Base-by-base conservation (phyloP, 2,113 vertebrate genomes). In the Microcebus ravelobensis region DNA sequence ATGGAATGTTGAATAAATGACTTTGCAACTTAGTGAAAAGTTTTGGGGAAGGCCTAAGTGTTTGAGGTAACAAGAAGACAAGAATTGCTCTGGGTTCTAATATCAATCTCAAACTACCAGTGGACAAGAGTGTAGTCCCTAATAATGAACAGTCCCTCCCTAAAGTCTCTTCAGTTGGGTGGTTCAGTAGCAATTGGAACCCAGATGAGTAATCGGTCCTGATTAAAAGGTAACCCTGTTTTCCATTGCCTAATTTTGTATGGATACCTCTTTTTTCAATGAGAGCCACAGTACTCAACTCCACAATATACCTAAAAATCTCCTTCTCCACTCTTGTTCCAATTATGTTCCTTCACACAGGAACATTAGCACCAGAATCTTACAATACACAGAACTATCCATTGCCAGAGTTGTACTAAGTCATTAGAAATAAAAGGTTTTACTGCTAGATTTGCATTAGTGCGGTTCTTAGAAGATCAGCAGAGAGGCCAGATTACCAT, bases 401-500 rank as follows among this genome's bases (percentile, higher is more conserved):
- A 81, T 15, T 31, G 67, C 7, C 70, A 76, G 45, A 89, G 50
- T 48, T 27, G 12, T 17, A 45, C 29, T 34, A 80, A 73, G 18
- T 70, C 73, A n/a, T 59, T 70, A 79, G 48, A 81, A 94, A 82
- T 20, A n/a, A 61, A 93, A 82, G 25, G 13, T 31, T 87, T 92
- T 67, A 82, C 88, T 87, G 65, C 10, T 10, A 86, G 55, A 25
- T 55, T 57, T 36, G 29, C 57, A 68, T 27, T 76, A 77, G 27
- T 17, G 31, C 81, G 34, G 14, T 74, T 90, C 90, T 90, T 36
- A 77, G 74, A 34, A 92, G 59, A 87, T 42, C 59, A 59, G 68
- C 61, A 88, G 50, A 91, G 61, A 87, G 73, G 29, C 25, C 83
- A 95, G 85, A 87, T 52, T 95, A 48, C 81, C 74, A 57, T 8